Percentiles rank a stretch among this genome's conserved stretches.
Evolutionary conservation across 2,797 vertebrate species (phyloP).

Genomic region (Stomatorhinus walkeri): DNA sequence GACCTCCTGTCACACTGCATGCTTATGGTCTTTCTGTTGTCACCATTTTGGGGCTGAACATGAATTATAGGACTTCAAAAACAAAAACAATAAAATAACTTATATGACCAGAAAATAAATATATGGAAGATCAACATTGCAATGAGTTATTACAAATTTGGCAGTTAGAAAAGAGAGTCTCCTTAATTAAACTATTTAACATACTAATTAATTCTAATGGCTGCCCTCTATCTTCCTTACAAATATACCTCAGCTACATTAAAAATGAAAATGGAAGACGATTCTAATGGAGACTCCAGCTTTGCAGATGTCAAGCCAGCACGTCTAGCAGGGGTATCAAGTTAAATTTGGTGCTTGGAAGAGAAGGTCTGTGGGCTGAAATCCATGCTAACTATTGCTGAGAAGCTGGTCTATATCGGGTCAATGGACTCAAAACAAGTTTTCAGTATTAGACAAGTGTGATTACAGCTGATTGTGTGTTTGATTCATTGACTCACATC

Average conservation of each 20-base stretch:
- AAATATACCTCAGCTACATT: neutral
- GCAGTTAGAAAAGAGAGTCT: neutral
- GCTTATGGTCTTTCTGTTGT: neutral
- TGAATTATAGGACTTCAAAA: neutral
- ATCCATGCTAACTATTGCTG: neutral
- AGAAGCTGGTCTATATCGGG: neutral
- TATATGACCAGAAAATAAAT: neutral
- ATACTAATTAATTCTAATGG: neutral
- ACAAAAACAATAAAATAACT: neutral
- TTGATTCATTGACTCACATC: neutral
- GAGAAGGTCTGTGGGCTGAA: neutral
- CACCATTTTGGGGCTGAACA: neutral
- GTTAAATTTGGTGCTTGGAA: neutral
- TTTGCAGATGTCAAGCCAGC: neutral
- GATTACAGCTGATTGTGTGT: neutral
- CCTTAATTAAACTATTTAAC: constrained; percentile 2
- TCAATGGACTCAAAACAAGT: neutral
- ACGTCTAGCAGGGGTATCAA: neutral
- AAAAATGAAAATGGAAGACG: neutral
- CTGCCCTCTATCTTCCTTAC: neutral
- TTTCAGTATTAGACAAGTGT: neutral
- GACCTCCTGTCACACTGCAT: neutral
- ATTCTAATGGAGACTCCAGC: neutral
- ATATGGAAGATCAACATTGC: neutral
- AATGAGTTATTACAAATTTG: neutral